Evolutionary conservation across 2,888 invertebrate genomes (phyloP).

Genomic region (Biston betularia): DNA sequence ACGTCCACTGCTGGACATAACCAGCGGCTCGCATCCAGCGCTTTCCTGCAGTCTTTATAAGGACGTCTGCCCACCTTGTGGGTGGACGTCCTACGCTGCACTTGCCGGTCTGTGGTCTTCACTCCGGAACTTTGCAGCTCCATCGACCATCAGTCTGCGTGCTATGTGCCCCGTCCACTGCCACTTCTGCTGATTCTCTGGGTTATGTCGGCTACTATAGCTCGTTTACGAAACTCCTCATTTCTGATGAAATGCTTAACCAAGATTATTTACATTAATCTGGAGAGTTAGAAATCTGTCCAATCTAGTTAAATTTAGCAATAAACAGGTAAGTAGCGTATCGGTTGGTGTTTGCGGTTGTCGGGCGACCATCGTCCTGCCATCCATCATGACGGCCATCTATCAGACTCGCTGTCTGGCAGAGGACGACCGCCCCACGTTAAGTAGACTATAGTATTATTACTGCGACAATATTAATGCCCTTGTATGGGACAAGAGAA

Average conservation of each 20-base stretch:
- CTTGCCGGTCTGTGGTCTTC: too few species aligned
- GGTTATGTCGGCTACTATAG: too few species aligned
- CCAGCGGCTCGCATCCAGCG: too few species aligned
- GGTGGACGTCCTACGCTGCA: too few species aligned
- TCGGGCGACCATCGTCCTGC: slow-evolving; percentile 54
- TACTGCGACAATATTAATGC: slow-evolving; percentile 26
- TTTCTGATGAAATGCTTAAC: neutral
- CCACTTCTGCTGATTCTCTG: too few species aligned
- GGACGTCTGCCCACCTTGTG: too few species aligned
- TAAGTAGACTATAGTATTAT: slow-evolving; percentile 28
- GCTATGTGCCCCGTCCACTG: too few species aligned
- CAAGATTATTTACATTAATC: neutral
- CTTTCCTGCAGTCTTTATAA: too few species aligned
- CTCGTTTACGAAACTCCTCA: neutral
- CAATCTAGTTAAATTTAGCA: slow-evolving; percentile 33
- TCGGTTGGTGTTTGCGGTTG: slow-evolving; percentile 62
- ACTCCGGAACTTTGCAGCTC: too few species aligned
- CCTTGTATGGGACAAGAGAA: slow-evolving; percentile 12
- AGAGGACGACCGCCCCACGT: slow-evolving; percentile 52
- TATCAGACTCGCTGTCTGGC: slow-evolving; percentile 59
- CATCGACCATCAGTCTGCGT: too few species aligned
- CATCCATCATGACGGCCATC: slow-evolving; percentile 76
- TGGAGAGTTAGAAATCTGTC: slow-evolving; percentile 14
- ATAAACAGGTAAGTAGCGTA: slow-evolving; percentile 28
- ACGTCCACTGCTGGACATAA: too few species aligned